Evolutionary conservation across 2,113 vertebrate species (phyloP).

Genomic region (Uria lomvia): DNA sequence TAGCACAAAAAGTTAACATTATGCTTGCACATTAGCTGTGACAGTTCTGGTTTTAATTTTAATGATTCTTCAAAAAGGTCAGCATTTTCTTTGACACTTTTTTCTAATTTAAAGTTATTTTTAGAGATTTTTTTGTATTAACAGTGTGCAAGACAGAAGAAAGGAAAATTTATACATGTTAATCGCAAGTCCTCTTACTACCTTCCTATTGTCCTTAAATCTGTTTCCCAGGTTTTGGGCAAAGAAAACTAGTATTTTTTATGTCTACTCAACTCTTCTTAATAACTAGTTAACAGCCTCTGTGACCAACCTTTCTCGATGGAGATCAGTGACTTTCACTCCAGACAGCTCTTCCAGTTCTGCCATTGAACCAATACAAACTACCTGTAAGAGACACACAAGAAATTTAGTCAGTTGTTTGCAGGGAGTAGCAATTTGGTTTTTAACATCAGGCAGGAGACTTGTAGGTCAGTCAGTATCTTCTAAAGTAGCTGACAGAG

Average conservation of each 20-base stretch:
- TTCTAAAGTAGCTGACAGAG: not conserved
- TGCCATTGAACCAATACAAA: conserved; percentile 88
- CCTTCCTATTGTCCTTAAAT: not conserved
- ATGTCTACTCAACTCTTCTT: not conserved
- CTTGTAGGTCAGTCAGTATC: not conserved
- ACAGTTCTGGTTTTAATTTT: not conserved
- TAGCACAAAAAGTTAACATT: not conserved
- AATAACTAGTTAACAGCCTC: not conserved
- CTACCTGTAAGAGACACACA: conserved; percentile 76
- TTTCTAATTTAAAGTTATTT: not conserved
- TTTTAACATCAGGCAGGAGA: not conserved
- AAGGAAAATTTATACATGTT: not conserved
- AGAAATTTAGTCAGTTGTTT: not conserved
- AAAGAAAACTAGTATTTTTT: not conserved
- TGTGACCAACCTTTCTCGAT: conserved; percentile 88
- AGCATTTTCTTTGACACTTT: not conserved
- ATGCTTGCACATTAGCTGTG: fast-evolving
- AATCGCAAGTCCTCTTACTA: not conserved
- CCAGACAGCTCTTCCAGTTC: conserved; percentile 90
- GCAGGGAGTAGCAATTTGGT: not conserved
- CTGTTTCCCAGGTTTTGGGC: not conserved
- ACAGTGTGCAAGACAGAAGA: not conserved
- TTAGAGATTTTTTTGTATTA: not conserved
- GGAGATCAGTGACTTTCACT: conserved; percentile 88
- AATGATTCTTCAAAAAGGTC: not conserved